Percentiles rank a stretch among this genome's conserved stretches.
These are phyloP conservation scores for Cremastinae sp. DNA, from an alignment of 2,888 invertebrate species.

Conservation along the genomic window DNA sequence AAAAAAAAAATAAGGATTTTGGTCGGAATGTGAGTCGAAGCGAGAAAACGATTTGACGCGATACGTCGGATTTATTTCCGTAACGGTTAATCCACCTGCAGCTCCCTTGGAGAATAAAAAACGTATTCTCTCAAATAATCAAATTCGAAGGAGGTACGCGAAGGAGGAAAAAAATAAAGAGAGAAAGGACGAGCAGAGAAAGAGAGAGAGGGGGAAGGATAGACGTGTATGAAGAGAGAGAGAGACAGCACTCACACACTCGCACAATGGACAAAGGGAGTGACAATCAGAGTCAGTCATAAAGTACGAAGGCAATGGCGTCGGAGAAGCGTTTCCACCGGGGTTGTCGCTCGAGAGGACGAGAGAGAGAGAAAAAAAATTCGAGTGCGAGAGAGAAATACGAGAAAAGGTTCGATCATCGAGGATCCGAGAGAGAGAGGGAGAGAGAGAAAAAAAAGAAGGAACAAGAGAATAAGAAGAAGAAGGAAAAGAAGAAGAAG, in stretches of 20 bases:
- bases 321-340: constrained; percentile 35
- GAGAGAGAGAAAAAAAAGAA: constrained; percentile 20
- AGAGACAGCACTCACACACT: not conserved
- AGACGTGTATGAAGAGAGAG: too few relatives aligned
- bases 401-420: constrained; percentile 3
- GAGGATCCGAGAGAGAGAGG: constrained; percentile 22
- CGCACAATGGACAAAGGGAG: not conserved
- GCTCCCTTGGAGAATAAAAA: not conserved
- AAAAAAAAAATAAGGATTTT: too few relatives aligned
- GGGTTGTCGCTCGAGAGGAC: constrained; percentile 48
- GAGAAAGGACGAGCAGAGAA: too few relatives aligned
- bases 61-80: too few relatives aligned
- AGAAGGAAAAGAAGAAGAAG: constrained; percentile 9
- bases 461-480: constrained; percentile 17
- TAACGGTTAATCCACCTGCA: too few relatives aligned
- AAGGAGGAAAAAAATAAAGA: not conserved
- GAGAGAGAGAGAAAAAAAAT: constrained; percentile 5
- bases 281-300: constrained; percentile 23
- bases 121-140: not conserved
- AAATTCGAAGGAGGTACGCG: not conserved
- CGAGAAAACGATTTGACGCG: too few relatives aligned
- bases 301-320: constrained; percentile 32
- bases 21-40: too few relatives aligned
- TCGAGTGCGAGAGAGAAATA: constrained; percentile 20
- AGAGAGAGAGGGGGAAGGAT: not conserved